Evolutionary conservation across 2,113 vertebrate species (phyloP).

Genomic region (Tachysurus vachellii): DNA sequence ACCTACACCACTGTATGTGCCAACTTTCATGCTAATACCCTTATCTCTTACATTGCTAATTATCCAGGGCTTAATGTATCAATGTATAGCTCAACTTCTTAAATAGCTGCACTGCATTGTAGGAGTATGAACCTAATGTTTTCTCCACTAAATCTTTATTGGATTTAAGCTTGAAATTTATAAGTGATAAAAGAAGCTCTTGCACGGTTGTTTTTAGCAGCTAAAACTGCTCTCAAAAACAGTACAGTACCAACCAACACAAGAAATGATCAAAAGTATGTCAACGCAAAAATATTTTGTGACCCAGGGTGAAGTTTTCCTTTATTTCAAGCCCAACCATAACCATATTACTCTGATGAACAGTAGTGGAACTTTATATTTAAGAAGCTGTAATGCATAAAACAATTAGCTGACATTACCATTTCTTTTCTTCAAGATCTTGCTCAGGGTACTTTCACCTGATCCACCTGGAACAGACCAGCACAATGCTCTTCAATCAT

Average conservation of each 20-base stretch:
- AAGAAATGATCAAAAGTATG: neutral
- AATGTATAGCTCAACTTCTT: neutral
- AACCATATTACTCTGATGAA: neutral
- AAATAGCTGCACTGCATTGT: neutral
- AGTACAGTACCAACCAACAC: neutral
- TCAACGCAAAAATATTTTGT: neutral
- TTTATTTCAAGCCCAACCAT: conserved; percentile 4
- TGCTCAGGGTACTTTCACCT: conserved; percentile 74
- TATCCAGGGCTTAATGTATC: too few relatives aligned
- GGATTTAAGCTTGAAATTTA: neutral
- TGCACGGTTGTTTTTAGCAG: neutral
- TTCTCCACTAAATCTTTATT: neutral
- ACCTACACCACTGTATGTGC: too few relatives aligned
- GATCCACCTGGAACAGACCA: conserved; percentile 65
- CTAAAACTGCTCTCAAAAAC: neutral
- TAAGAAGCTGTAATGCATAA: neutral
- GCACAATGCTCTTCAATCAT: neutral
- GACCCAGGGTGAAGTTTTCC: neutral
- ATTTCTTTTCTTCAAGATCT: conserved; percentile 74
- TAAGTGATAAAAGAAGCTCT: neutral
- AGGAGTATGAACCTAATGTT: neutral
- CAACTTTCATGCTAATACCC: neutral
- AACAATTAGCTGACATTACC: conserved; percentile 61
- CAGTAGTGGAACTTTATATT: neutral
- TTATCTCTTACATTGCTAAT: neutral